Base-by-base conservation (phyloP, 2,888 invertebrate species). In the Blastobasis adustella region DNA sequence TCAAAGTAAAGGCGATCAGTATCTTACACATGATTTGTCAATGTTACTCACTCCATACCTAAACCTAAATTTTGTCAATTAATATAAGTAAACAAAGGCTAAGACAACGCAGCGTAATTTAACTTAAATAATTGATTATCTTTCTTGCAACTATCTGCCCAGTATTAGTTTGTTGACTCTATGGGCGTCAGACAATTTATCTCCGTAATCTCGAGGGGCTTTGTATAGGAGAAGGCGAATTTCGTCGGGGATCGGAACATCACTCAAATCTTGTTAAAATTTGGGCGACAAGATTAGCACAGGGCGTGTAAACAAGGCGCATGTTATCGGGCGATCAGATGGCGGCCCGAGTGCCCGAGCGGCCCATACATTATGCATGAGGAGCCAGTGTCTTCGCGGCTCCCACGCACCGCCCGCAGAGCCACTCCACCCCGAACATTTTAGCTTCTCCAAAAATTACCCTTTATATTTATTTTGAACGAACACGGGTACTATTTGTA, bases 231-330 rank as follows among this genome's bases (percentile, higher is more conserved):
- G 55, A 51, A 51, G 61, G 59, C 64, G 63, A 73, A 67, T 66
- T 67, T 62, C 56, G 58, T 49, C 52, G 55, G 58, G 62, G 63
- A 63, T 61, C 61, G 62, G 64, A 66, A 71, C 73, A 79, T 77
- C 71, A 71, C 70, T 78, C 76, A 79, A 80, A 80, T 79, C 78
- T 77, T 78, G 79, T 82, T 82, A 74, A 81, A 79, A 79, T 79
- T 77, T 73, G 61, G 66, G 62, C 73, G 78, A 76, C 75, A 71
- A 72, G 79, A 82, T 83, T 82, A 85, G 74, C 67, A 61, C 66
- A 71, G 67, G 67, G 71, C 71, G 63, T 76, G 79, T 80, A 85
- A 84, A 85, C 82, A 85, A 78, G 73, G 70, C 63, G 73, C 65
- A 67, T 66, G 74, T 73, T 79, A 81, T 82, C 79, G 73, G 71